These are phyloP conservation scores for Protaetia brevitarsis DNA, from an alignment of 1,140 invertebrate genomes.

Conservation along the genomic window DNA sequence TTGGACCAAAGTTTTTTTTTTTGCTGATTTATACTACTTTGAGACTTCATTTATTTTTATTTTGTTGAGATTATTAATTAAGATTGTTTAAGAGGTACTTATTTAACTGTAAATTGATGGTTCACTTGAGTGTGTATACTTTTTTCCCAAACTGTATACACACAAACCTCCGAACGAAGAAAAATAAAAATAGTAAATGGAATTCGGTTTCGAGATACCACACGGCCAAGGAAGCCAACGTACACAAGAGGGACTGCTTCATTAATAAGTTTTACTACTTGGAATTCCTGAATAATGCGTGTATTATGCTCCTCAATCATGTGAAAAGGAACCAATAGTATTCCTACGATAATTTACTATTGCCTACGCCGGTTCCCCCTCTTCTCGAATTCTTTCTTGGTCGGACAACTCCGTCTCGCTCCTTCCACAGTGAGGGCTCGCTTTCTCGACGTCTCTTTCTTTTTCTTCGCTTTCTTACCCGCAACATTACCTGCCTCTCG, in stretches of 20 bases:
- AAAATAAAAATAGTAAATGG: too few relatives aligned
- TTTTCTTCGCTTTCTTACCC: conserved; percentile 2
- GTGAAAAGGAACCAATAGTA: neutral
- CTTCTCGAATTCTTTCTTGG: conserved; percentile 3
- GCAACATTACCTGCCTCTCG: neutral
- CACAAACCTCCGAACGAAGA: too few relatives aligned
- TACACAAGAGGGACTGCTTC: neutral
- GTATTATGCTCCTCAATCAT: conserved; percentile 2
- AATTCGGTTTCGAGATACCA: too few relatives aligned
- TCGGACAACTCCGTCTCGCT: neutral
- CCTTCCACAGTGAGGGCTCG: neutral
- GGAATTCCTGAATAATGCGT: neutral
- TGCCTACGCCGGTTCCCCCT: neutral
- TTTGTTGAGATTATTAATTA: too few relatives aligned
- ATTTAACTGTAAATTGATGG: too few relatives aligned
- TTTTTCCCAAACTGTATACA: too few relatives aligned
- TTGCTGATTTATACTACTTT: too few relatives aligned
- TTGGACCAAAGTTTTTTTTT: too few relatives aligned
- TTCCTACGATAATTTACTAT: conserved; percentile 10
- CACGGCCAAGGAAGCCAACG: too few relatives aligned
- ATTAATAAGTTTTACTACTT: neutral
- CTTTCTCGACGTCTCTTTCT: neutral
- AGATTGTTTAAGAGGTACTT: too few relatives aligned
- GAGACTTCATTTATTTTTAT: too few relatives aligned
- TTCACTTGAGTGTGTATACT: too few relatives aligned